Evolutionary conservation across 2,888 invertebrate species (phyloP).

Genomic region (Cyclophora punctaria): DNA sequence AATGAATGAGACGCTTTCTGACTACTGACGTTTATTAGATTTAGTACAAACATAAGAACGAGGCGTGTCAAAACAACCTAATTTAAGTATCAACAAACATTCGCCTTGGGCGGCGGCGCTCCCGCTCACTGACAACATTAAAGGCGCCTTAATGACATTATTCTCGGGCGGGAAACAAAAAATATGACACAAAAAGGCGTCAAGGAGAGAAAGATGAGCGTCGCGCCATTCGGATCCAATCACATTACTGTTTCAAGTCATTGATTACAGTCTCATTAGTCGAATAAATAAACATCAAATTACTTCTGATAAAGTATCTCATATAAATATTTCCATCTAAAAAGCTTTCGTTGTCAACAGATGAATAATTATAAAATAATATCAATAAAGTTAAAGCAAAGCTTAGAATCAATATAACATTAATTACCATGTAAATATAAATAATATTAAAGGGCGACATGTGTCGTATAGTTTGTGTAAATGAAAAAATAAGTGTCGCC

Average conservation of each 20-base stretch:
- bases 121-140: slow-evolving; percentile 71
- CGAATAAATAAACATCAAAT: too few species aligned
- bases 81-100: slow-evolving; percentile 75
- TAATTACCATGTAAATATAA: too few species aligned
- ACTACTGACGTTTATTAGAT: slow-evolving; percentile 70
- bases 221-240: slow-evolving; percentile 27
- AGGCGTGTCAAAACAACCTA: slow-evolving; percentile 75
- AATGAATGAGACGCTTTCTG: slow-evolving; percentile 57
- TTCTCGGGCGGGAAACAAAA: slow-evolving; percentile 69
- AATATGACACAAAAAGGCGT: slow-evolving; percentile 64
- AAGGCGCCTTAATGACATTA: slow-evolving; percentile 75
- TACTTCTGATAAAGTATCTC: too few species aligned
- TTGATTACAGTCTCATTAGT: too few species aligned
- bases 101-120: slow-evolving; percentile 69
- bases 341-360: too few species aligned
- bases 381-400: too few species aligned
- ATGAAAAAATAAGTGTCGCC: slow-evolving; percentile 40
- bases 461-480: slow-evolving; percentile 39
- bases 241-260: slow-evolving; percentile 3
- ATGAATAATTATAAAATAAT: too few species aligned
- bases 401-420: too few species aligned
- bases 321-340: too few species aligned
- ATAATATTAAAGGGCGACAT: slow-evolving; percentile 21
- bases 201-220: slow-evolving; percentile 54
- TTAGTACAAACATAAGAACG: slow-evolving; percentile 72